Base-by-base conservation (phyloP, 2,113 vertebrate species). In the Seriola rivoliana region DNA sequence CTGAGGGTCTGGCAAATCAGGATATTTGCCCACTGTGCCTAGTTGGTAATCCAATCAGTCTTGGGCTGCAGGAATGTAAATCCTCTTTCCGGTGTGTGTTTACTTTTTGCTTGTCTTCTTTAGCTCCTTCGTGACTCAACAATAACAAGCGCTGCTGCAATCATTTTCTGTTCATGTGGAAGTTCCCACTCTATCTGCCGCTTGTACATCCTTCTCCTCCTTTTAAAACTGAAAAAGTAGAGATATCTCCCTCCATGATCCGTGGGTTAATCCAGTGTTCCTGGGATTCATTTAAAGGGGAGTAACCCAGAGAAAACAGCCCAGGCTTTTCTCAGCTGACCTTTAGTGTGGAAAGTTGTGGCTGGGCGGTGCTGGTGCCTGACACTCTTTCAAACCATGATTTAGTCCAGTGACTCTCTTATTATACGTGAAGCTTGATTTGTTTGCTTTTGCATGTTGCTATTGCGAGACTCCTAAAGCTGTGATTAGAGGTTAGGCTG, bases 231-330 rank as follows among this genome's bases (percentile, higher is more conserved):
- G 16, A 62, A 44, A 25, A 46, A 38, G 60, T 1, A 55, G 75
- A 78, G 9, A 52, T 48, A 21, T 55, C 12, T 5, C 63, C 55
- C 64, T 25, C 48, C 40, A 64, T 9, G 0, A 4, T 48, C 12
- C 55, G 54, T 13, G 54, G 44, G 16, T 44, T 21, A n/a, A 67
- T 19, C 34, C 76, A 82, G 66, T 21, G 54, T 58, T 71, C 38
- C 75, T 88, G 82, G 62, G 80, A 54, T 58, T 73, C 13, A 86
- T 89, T 90, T 78, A 74, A 84, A 77, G 7, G 75, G 81, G 80
- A 77, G 70, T 71, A 52, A 66, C 74, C 74, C 54, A 3, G 25
- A 71, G 67, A 29, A 78, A 85, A 62, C 42, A 21, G 57, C 54
- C 17, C 57, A 46, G 74, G n/a, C 65, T 73, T 86, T 71, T 74